These are phyloP conservation scores for Acleris sparsana DNA, from an alignment of 2,888 invertebrate genomes.

Conservation along the genomic window DNA sequence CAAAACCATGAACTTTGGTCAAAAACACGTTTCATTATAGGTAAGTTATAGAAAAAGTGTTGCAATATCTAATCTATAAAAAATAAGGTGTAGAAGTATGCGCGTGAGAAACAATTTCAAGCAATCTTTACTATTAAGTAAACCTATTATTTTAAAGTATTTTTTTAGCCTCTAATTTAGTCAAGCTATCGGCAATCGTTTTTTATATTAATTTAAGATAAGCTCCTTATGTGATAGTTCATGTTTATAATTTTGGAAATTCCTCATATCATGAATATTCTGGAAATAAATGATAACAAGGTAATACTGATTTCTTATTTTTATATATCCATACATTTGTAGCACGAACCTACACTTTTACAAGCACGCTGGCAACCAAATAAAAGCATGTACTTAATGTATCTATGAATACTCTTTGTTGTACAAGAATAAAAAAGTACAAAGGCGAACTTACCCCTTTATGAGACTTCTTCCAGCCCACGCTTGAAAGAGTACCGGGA, in stretches of 20 bases:
- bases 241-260: constrained; percentile 62
- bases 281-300: constrained; percentile 50
- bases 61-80: constrained; percentile 8
- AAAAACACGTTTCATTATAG: background rate
- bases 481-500: too few species aligned
- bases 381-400: too few species aligned
- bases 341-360: too few species aligned
- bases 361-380: too few species aligned
- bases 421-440: too few species aligned
- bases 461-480: too few species aligned
- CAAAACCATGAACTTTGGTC: too few species aligned
- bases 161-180: too few species aligned
- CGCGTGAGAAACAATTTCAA: background rate
- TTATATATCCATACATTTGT: background rate
- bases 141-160: background rate
- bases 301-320: constrained; percentile 15
- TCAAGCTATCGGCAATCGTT: background rate
- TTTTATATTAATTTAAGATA: constrained; percentile 44
- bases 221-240: constrained; percentile 61
- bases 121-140: background rate
- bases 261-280: constrained; percentile 53
- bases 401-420: too few species aligned
- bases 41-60: background rate
- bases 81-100: constrained; percentile 1
- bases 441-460: too few species aligned